Evolutionary conservation across 2,113 vertebrate species (phyloP).

Genomic region (Silurus glanis): DNA sequence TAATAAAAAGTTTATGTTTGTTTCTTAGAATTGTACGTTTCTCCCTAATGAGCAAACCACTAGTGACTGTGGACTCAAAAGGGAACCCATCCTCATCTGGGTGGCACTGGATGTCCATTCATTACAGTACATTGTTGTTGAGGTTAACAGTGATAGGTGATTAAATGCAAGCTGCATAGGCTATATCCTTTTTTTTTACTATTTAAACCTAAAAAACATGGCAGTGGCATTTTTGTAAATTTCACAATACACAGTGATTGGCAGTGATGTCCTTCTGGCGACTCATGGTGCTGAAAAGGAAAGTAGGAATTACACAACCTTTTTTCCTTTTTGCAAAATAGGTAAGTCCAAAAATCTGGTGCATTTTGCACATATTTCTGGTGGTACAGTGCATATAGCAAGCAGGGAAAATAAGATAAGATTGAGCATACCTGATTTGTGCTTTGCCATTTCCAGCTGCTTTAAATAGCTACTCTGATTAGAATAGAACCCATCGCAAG

Average conservation of each 20-base stretch:
- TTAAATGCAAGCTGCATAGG: no score
- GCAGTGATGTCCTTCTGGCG: neutral
- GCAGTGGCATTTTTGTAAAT: neutral
- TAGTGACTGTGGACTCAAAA: no score
- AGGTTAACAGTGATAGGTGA: no score
- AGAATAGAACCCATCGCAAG: neutral
- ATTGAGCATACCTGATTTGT: neutral
- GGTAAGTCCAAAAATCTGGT: neutral
- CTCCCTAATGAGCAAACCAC: no score
- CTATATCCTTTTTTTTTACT: no score
- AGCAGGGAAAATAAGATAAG: neutral
- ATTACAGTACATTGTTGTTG: no score
- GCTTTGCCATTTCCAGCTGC: slow-evolving; percentile 5
- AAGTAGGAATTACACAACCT: neutral
- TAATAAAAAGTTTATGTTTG: neutral
- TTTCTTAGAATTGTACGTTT: no score
- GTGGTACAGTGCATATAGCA: neutral
- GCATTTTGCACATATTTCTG: neutral
- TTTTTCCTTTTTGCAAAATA: neutral
- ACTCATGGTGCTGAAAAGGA: neutral
- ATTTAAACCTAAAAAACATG: neutral
- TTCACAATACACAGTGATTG: neutral
- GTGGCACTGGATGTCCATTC: no score
- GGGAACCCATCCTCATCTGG: no score
- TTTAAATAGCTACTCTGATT: slow-evolving; percentile 30